Conservation (phyloP, 2,888 invertebrate genomes). For the Leptinotarsa peninsularis region DNA sequence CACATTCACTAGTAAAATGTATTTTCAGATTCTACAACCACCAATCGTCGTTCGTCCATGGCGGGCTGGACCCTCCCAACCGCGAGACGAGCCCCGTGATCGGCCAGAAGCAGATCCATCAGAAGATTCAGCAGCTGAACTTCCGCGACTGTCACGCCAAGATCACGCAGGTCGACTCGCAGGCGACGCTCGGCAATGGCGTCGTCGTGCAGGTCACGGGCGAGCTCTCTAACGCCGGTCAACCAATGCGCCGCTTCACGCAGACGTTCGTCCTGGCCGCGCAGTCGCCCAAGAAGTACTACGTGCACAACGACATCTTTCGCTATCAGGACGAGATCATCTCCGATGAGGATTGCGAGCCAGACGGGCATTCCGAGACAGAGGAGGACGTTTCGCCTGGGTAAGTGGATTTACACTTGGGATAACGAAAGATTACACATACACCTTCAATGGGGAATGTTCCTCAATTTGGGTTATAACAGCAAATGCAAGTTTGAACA, state of each 20-base stretch:
- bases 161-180: constrained; percentile 78
- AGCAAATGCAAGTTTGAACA: no score
- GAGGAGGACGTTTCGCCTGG: constrained; percentile 71
- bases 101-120: constrained; percentile 94
- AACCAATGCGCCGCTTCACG: constrained; percentile 97
- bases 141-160: constrained; percentile 98
- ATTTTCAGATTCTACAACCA: constrained; percentile 90
- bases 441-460: no score
- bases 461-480: no score
- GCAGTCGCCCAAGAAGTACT: constrained; percentile 97
- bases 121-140: constrained; percentile 93
- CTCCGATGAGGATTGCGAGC: constrained; percentile 72
- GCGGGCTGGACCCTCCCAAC: constrained; percentile 86
- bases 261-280: constrained; percentile 97
- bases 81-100: constrained; percentile 86
- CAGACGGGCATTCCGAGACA: constrained; percentile 72
- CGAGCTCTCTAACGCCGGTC: constrained; percentile 94
- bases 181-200: constrained; percentile 90
- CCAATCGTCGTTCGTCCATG: constrained; percentile 96
- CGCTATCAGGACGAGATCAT: constrained; percentile 88
- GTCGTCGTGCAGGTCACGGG: constrained; percentile 98
- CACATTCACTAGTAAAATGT: not conserved
- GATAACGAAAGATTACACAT: no score
- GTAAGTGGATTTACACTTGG: constrained; percentile 16
- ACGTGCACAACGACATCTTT: constrained; percentile 99